Evolutionary conservation across 2,113 vertebrate genomes (phyloP).

Genomic region (Oriolus oriolus): DNA sequence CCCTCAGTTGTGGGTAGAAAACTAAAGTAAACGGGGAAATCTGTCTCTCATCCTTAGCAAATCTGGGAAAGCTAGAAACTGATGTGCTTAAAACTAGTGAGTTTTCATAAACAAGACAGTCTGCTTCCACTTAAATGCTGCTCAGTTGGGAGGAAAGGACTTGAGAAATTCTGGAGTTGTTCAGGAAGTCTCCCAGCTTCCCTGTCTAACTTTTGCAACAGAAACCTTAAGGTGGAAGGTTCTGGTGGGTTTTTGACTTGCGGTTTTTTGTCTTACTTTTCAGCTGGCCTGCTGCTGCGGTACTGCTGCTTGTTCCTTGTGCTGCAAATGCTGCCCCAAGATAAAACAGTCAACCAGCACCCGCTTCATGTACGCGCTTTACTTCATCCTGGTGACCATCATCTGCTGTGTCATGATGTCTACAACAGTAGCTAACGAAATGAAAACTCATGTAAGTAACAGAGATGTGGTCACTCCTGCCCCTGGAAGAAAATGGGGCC

Average conservation of each 20-base stretch:
- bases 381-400: constrained; percentile 88
- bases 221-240: background rate
- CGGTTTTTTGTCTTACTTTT: background rate
- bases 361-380: constrained; percentile 92
- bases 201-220: background rate
- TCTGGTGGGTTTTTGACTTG: background rate
- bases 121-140: background rate
- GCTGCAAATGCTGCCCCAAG: constrained; percentile 91
- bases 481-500: background rate
- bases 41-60: background rate
- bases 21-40: background rate
- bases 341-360: constrained; percentile 94
- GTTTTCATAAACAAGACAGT: background rate
- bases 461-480: background rate
- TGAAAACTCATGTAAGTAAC: constrained; percentile 81
- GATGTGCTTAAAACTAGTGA: background rate
- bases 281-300: constrained; percentile 97
- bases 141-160: background rate
- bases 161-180: background rate
- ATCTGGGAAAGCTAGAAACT: background rate
- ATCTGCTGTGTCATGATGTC: constrained; percentile 96
- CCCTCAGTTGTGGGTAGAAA: background rate
- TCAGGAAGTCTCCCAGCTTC: background rate
- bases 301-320: constrained; percentile 84
- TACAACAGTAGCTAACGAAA: constrained; percentile 76